Base-by-base conservation (phyloP, 1,140 invertebrate species). In the Teleogryllus occipitalis region DNA sequence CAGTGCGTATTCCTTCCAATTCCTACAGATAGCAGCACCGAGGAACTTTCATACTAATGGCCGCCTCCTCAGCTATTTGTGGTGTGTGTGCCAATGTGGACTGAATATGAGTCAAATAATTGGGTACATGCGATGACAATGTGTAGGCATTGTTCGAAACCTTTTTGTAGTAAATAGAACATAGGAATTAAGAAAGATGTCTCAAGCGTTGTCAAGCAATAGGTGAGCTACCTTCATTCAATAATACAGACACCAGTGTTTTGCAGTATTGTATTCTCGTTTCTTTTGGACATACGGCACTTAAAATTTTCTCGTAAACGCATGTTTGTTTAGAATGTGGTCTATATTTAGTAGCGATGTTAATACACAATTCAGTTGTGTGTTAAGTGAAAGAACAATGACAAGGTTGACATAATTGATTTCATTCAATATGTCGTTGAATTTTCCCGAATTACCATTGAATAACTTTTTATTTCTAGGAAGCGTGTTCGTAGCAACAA, bases 401-500 rank as follows among this genome's bases (percentile, higher is more conserved):
- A 39, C 27, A 39, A 39, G 27, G 27, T 39, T 39, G 27, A 39
- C 27, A 39, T 39, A 39, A 5, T 39, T 39, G 27, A 39, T 39
- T 39, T 39, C 27, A 39, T 39, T 39, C 27, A 39, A 39, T 39
- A 39, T 39, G 27, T 39, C 27, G 27, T 39, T 39, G 27, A 39
- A 39, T 39, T 39, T 39, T 39, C 27, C 5, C 27, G 27, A 39
- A 39, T 39, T 39, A 39, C 27, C 27, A 39, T 39, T 39, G 27
- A 39, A 39, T 39, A 39, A 39, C 27, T 2, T 39, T 39, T 39
- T 2, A 39, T 39, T 39, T 39, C 27, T 39, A 93, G 91, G 82
- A 93, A 93, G 87, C 87, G 92, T 82, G 87, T 88, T 7, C 87
- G 91, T 73, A 86, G 85, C 77, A 79, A 81, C 73, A 83, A 86